These are phyloP conservation scores for Etia nguti DNA, from an alignment of 2,113 vertebrate species.

Conservation along the genomic window DNA sequence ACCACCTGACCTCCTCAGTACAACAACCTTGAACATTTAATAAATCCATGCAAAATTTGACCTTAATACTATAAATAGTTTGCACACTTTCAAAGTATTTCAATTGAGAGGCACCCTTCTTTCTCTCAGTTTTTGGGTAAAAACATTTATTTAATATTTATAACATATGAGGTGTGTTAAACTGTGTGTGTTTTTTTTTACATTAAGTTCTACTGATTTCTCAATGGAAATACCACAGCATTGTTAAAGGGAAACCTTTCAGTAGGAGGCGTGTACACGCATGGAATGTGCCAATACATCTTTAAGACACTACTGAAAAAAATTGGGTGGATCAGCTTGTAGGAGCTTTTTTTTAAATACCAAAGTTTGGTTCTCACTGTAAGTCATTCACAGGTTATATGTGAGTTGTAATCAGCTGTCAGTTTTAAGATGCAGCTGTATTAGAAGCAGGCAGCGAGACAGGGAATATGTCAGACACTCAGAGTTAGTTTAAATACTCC, in stretches of 20 bases:
- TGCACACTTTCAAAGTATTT: too few relatives aligned
- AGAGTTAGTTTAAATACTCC: background rate
- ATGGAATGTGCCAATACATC: background rate
- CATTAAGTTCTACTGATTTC: fast-evolving
- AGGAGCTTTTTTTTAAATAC: background rate
- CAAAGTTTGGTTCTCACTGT: background rate
- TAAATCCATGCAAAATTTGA: too few relatives aligned
- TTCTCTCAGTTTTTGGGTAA: too few relatives aligned
- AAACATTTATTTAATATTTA: background rate
- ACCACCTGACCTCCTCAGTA: too few relatives aligned
- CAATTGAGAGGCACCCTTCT: too few relatives aligned
- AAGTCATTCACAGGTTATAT: background rate
- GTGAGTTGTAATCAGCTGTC: background rate
- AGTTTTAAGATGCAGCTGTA: background rate
- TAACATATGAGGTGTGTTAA: background rate
- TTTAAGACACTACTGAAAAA: background rate
- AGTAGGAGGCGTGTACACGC: fast-evolving
- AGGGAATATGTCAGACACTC: fast-evolving
- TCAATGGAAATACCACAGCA: background rate
- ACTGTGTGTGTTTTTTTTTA: background rate
- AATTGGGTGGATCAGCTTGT: background rate
- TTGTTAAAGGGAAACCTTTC: background rate
- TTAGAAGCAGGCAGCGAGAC: background rate
- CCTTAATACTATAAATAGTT: too few relatives aligned
- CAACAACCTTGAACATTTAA: too few relatives aligned